A percentile compares a stretch with the other conserved stretches of the same genome.
Evolutionary conservation across 2,888 invertebrate genomes (phyloP).

Genomic region (Apomyelois bistriatella): DNA sequence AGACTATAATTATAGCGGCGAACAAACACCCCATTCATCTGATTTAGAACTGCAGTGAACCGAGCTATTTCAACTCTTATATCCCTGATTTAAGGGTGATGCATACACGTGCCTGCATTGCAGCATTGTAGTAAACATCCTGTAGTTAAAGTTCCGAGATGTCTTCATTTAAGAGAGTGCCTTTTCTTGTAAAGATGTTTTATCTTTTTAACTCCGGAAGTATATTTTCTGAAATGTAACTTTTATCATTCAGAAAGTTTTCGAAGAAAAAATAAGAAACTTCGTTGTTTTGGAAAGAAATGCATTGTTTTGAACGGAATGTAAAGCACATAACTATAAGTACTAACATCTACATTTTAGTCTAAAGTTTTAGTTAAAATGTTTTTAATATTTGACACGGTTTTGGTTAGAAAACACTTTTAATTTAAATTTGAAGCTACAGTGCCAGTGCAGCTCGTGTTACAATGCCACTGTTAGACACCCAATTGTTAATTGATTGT

Average conservation of each 20-base stretch:
- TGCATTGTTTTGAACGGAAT: too few relatives aligned
- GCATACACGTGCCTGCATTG: neutral
- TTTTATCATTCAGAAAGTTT: too few relatives aligned
- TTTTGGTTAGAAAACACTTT: too few relatives aligned
- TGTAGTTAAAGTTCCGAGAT: constrained; percentile 38
- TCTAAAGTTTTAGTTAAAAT: too few relatives aligned
- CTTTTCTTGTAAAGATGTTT: constrained; percentile 50
- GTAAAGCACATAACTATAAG: too few relatives aligned
- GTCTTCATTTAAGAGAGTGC: constrained; percentile 50
- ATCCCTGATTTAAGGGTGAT: neutral
- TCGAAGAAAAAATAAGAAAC: too few relatives aligned
- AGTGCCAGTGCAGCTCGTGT: neutral
- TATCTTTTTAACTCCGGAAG: constrained; percentile 21
- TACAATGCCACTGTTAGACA: neutral
- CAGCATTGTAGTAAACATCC: constrained; percentile 45
- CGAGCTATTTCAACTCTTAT: constrained; percentile 5
- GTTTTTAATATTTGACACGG: too few relatives aligned
- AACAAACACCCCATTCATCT: constrained; percentile 17
- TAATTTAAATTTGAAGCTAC: neutral
- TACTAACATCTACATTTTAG: too few relatives aligned
- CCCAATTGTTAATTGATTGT: neutral
- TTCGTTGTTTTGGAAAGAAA: too few relatives aligned
- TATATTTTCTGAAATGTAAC: too few relatives aligned
- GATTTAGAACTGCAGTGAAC: constrained; percentile 7
- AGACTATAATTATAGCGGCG: constrained; percentile 11